Conservation (phyloP, 2,797 vertebrate species). For the Molossus alvarezi region DNA sequence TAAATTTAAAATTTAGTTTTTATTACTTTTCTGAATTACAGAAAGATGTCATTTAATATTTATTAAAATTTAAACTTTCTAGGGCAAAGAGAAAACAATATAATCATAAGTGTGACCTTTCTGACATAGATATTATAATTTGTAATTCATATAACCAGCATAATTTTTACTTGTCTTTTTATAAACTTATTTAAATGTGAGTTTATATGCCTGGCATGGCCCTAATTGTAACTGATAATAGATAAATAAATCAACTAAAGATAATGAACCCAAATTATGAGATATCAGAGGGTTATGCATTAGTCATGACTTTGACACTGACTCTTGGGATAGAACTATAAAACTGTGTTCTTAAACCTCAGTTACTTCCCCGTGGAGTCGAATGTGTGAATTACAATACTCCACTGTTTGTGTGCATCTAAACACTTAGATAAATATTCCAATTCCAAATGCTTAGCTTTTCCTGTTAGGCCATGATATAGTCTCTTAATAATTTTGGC, state of each 20-base stretch:
- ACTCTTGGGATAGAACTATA: not conserved
- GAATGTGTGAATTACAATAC: not conserved
- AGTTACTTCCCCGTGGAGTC: not conserved
- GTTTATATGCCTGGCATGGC: conserved; percentile 65
- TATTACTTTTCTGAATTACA: conserved; percentile 21
- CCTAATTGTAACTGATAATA: conserved; percentile 77
- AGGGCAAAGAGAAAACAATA: conserved; percentile 22
- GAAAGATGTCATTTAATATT: conserved; percentile 28
- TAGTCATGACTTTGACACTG: conserved; percentile 47
- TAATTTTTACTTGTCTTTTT: conserved; percentile 80
- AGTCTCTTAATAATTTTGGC: not conserved
- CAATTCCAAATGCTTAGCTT: not conserved
- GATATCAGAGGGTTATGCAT: conserved; percentile 59
- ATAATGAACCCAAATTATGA: conserved; percentile 78
- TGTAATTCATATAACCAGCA: conserved; percentile 69
- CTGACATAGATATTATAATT: conserved; percentile 71
- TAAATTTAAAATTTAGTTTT: conserved; percentile 50
- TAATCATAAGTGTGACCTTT: conserved; percentile 74
- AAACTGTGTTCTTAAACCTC: not conserved
- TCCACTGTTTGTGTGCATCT: not conserved
- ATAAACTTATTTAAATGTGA: conserved; percentile 79
- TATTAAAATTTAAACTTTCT: conserved; percentile 70
- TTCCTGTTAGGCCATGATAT: not conserved
- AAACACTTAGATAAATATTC: not conserved
- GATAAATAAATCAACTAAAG: conserved; percentile 79